Evolutionary conservation across 2,113 vertebrate species (phyloP), one percentile per base, ranked within the genome.

Genomic region (Microcebus griseorufus): DNA sequence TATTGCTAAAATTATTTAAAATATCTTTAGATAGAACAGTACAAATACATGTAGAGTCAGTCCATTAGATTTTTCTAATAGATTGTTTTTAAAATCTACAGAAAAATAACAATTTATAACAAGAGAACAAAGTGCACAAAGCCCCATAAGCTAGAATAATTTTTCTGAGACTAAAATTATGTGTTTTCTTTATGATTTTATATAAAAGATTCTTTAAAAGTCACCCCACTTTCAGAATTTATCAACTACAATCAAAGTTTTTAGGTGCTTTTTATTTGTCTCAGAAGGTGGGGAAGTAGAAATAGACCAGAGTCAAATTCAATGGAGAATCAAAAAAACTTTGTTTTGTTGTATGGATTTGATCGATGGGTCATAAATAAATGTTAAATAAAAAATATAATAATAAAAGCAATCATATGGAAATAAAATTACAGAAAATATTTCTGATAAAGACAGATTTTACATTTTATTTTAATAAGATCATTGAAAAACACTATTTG

Each of bases 401-500:
- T 62, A 73, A 51, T 60, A 55, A 58, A 51, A 86, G 13, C 5
- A 95, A 39, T 93, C 6, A 55, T 39, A 55, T 60, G 67, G 42
- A 95, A 87, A 82, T 1, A 70, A 60, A 87, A 13, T 25, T 29
- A 78, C 23, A 13, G 5, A 32, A 86, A 86, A n/a, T n/a, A 86
- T 88, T 92, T 80, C 9, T 29, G 62, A 23, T 72, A 55, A 88
- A 86, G 27, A 85, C 1, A 87, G 16, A 64, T 22, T 81, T 0
- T 42, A 9, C 82, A 62, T 93, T 95, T 95, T 83, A 72, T 67
- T 94, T 53, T 88, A 92, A n/a, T 58, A n/a, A 92, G 93, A 81
- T 9, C 2, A 45, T 76, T 91, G 89, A 34, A 83, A 93, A 88
- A 39, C 39, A 93, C 0, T 32, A 70, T 62, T 82, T 60, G 13